Base-by-base conservation (phyloP, 92 coral and sea anemone genomes). In the Heliopora coerulea region DNA sequence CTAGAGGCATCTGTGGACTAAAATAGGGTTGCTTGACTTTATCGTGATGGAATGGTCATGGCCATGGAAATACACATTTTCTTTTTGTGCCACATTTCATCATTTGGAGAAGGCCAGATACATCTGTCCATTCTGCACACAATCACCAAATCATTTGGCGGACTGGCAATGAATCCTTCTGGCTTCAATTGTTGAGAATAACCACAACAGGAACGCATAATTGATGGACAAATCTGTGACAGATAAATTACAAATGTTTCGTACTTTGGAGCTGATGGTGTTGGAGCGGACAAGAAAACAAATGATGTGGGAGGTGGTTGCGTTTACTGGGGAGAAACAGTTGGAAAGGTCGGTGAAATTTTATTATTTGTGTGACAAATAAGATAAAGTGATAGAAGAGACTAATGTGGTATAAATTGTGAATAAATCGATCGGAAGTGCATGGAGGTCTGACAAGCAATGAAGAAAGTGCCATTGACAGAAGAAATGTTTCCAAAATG, bases 11-110 rank as follows among this genome's bases (percentile, higher is more conserved):
- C 24, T 41, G 30, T 9, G 80, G 68, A 14, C 63, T 37, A 31
- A 74, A 74, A 56, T 74, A 74, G 19, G 73, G 80, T 20, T 50
- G 80, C 49, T 74, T 56, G n/a, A n/a, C n/a, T n/a, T n/a, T 49
- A 33, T 74, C 21, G 46, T 18, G 28, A 74, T 61, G 62, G 75
- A 74, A 61, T 59, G 8, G 19, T 32, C 29, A 42, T 35, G 49
- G 15, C 32, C 21, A 61, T 54, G 80, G 54, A 74, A 74, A 31
- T 74, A 74, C 33, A 54, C 80, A 40, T 59, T 74, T 17, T 48
- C 73, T 58, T 46, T 60, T 31, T 74, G 23, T 32, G 8, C 34
- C 14, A 34, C 46, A 54, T 34, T 30, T 41, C 64, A 21, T 30
- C 72, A 29, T 32, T 31, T 20, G 29, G 64, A 52, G 80, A 8